A percentile compares a stretch with the other conserved stretches of the same genome.
Conservation (phyloP, 2,113 vertebrate genomes). For the Carassius gibelio region DNA sequence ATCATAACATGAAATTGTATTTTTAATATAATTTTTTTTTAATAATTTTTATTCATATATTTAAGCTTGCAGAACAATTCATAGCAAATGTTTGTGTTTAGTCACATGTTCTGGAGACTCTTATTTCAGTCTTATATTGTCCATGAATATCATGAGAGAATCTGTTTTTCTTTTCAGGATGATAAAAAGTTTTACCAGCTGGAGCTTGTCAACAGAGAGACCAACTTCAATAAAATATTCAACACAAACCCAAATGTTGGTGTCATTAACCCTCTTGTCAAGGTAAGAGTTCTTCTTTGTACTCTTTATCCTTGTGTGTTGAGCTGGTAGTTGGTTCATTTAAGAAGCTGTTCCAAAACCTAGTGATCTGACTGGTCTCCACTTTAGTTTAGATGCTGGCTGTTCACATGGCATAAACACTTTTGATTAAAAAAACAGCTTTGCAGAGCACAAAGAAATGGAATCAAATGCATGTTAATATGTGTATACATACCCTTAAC, state of each 20-base stretch:
- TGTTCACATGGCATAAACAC: neutral
- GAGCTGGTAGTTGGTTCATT: neutral
- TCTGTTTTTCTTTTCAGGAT: conserved; percentile 78
- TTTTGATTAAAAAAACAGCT: neutral
- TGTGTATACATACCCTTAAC: neutral
- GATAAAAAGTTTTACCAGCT: conserved; percentile 69
- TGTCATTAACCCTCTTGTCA: conserved; percentile 96
- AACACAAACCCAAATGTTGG: conserved; percentile 96
- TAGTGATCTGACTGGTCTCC: neutral
- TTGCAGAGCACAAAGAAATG: neutral
- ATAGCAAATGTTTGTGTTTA: neutral
- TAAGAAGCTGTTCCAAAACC: conserved; percentile 7
- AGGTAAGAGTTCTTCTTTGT: conserved; percentile 80
- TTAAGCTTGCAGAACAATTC: neutral
- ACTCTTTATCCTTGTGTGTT: neutral
- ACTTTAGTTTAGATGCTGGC: neutral
- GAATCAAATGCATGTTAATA: neutral
- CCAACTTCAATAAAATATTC: conserved; percentile 99
- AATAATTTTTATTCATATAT: neutral
- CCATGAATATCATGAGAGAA: neutral
- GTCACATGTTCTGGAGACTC: neutral
- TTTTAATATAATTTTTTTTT: neutral
- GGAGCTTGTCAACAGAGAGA: conserved; percentile 98
- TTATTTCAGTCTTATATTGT: too few relatives aligned
- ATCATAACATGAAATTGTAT: neutral